A percentile compares a stretch with the other conserved stretches of the same genome.
phyloP scores from a whole-genome alignment of 1,140 invertebrate species.

The Lycorma delicatula region DNA sequence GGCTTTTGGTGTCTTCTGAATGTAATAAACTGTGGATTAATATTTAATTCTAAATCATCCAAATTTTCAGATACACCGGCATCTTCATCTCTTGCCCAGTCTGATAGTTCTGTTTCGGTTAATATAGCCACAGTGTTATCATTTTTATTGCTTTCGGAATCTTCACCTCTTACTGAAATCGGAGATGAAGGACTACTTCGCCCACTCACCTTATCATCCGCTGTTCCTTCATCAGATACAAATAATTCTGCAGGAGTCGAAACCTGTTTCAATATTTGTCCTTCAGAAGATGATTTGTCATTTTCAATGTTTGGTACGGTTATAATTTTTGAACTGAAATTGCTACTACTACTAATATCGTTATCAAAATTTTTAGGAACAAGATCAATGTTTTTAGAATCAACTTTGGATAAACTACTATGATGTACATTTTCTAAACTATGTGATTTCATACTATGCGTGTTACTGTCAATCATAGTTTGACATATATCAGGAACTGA shows the following conservation, averaged over 20 bases:
- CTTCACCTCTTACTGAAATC: conserved; percentile 38
- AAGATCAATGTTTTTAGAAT: conserved; percentile 17
- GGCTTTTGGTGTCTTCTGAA: conserved; percentile 40
- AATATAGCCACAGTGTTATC: conserved; percentile 50
- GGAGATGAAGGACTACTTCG: conserved; percentile 42
- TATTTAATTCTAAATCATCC: conserved; percentile 49
- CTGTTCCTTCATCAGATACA: conserved; percentile 16
- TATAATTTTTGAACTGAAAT: conserved; percentile 24
- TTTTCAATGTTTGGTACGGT: conserved; percentile 19
- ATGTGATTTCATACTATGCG: not conserved
- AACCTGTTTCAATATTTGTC: conserved; percentile 27
- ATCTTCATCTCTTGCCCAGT: conserved; percentile 70
- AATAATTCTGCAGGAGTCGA: conserved; percentile 27
- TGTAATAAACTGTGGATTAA: conserved; percentile 44
- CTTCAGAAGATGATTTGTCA: conserved; percentile 13
- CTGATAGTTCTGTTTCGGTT: conserved; percentile 75
- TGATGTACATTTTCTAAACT: not conserved
- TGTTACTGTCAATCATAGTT: conserved; percentile 10
- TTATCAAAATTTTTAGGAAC: conserved; percentile 18
- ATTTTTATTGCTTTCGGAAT: conserved; percentile 17
- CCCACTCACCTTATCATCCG: conserved; percentile 32
- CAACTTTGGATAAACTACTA: not conserved
- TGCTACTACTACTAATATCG: conserved; percentile 3
- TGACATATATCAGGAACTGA: conserved; percentile 24
- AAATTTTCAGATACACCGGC: conserved; percentile 58